Evolutionary conservation across 2,888 invertebrate species (phyloP).

Genomic region (Acrocyrtus sp.): DNA sequence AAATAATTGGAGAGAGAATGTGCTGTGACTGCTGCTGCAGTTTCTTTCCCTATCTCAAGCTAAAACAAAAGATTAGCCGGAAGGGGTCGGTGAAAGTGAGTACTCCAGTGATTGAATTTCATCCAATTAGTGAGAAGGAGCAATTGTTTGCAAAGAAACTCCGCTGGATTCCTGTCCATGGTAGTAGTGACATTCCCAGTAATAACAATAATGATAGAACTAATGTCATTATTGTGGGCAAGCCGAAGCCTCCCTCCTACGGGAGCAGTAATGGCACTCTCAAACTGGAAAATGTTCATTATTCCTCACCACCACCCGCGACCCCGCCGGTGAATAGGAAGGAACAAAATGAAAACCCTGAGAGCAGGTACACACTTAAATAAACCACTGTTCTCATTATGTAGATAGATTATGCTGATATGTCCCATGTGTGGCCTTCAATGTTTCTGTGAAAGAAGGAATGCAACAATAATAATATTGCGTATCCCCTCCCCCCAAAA

Average conservation of each 20-base stretch:
- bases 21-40: slow-evolving; percentile 36
- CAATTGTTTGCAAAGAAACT: slow-evolving; percentile 56
- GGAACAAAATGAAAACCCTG: neutral
- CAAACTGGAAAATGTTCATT: neutral
- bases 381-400: too few relatives aligned
- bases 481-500: neutral
- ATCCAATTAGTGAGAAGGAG: slow-evolving; percentile 57
- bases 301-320: neutral
- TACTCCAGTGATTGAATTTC: slow-evolving; percentile 59
- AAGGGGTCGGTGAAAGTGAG: slow-evolving; percentile 49
- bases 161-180: slow-evolving; percentile 30
- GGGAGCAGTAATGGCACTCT: neutral
- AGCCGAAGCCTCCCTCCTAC: neutral
- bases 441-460: too few relatives aligned
- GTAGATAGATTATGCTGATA: neutral
- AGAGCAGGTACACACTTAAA: neutral
- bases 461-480: slow-evolving; percentile 11
- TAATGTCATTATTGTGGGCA: neutral
- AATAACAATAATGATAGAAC: slow-evolving; percentile 16
- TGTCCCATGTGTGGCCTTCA: slow-evolving; percentile 30
- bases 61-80: slow-evolving; percentile 9
- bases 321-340: neutral
- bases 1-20: too few relatives aligned
- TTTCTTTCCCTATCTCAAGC: slow-evolving; percentile 1
- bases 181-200: neutral